phyloP scores from a whole-genome alignment of 35 echinoderm and acorn worm genomes.

The Heliocidaris erythrogramma region DNA sequence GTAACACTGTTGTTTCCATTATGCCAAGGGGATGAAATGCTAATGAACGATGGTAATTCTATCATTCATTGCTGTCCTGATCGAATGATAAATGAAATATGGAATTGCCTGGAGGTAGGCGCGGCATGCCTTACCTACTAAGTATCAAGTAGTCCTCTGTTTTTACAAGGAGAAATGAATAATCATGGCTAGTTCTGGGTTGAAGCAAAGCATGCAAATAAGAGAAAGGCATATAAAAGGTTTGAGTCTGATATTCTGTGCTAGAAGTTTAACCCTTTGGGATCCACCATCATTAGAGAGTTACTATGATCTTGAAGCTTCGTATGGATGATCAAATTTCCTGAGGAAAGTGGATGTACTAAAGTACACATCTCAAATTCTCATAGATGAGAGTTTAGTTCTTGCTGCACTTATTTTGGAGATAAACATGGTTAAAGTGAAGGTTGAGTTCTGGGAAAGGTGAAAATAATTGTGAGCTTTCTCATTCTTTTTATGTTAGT shows the following conservation, averaged over 20 bases:
- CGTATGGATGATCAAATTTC: no score
- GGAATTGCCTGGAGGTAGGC: neutral
- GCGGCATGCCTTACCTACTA: neutral
- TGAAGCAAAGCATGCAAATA: neutral
- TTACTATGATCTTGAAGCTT: no score
- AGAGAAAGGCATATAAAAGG: neutral
- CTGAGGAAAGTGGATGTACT: no score
- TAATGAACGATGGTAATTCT: slow-evolving; percentile 5
- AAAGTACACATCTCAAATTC: no score
- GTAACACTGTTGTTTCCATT: neutral
- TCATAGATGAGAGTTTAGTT: no score
- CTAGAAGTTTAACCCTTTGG: neutral
- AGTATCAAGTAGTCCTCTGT: slow-evolving; percentile 10
- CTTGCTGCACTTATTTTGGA: no score
- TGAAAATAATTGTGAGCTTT: no score
- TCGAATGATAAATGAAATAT: slow-evolving; percentile 19
- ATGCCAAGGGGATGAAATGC: neutral
- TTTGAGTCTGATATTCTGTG: neutral
- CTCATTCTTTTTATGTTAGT: no score
- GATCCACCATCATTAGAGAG: no score
- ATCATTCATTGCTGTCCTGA: slow-evolving; percentile 9
- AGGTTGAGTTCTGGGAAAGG: no score
- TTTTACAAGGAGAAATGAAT: neutral
- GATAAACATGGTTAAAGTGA: no score
- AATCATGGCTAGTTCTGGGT: neutral